Conservation (phyloP, 2,113 vertebrate genomes). For the Sturnira hondurensis region DNA sequence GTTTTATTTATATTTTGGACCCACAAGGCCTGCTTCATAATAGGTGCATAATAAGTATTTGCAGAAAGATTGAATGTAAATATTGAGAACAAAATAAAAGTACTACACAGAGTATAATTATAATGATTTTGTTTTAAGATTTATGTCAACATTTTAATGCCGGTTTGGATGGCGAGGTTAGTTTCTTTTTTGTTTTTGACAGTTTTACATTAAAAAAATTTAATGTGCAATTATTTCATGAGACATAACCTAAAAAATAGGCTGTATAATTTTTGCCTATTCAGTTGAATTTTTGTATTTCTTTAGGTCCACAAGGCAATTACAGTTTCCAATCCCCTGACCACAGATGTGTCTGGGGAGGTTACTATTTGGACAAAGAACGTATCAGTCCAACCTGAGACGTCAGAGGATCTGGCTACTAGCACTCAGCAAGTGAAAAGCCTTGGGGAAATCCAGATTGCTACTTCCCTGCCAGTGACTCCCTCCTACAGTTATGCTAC, state of each 20-base stretch:
- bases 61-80: not conserved
- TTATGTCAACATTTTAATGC: constrained; percentile 20
- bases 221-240: constrained; percentile 17
- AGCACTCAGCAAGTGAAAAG: constrained; percentile 12
- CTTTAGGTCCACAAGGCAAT: constrained; percentile 67
- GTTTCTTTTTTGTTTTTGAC: constrained; percentile 36
- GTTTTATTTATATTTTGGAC: constrained; percentile 34
- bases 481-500: constrained; percentile 50
- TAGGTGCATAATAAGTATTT: constrained; percentile 12
- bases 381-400: constrained; percentile 36
- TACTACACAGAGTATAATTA: not conserved
- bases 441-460: constrained; percentile 11
- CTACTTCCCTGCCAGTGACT: constrained; percentile 48
- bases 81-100: not conserved
- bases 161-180: constrained; percentile 22
- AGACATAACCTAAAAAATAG: not conserved
- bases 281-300: constrained; percentile 48
- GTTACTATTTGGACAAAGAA: constrained; percentile 52
- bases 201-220: constrained; percentile 18
- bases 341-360: constrained; percentile 70
- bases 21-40: not conserved
- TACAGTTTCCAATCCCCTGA: constrained; percentile 56
- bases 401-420: constrained; percentile 40
- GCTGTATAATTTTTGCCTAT: constrained; percentile 7
- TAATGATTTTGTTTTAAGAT: constrained; percentile 42